These are phyloP conservation scores for Hormaphis cornu DNA, from an alignment of 1,140 invertebrate species.

Conservation along the genomic window DNA sequence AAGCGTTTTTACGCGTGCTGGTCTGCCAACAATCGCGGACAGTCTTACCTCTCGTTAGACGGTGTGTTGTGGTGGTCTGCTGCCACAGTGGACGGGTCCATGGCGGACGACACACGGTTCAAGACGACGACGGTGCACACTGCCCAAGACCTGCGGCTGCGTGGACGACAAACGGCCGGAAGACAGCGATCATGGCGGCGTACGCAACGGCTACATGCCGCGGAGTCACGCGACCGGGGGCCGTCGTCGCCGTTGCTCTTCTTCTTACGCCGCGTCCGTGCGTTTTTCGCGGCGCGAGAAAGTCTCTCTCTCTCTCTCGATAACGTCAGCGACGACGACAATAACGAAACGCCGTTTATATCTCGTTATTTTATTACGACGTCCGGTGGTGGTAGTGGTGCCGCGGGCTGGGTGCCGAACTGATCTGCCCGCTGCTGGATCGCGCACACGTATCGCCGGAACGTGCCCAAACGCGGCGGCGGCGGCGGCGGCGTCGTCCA, in stretches of 20 bases:
- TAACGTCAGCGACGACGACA: too few relatives aligned
- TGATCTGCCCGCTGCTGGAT: background rate
- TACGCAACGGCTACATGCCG: constrained; percentile 5
- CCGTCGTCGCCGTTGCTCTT: background rate
- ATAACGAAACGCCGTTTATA: too few relatives aligned
- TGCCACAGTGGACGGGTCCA: background rate
- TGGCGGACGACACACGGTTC: constrained; percentile 3
- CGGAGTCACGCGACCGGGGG: too few relatives aligned
- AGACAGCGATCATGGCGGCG: background rate
- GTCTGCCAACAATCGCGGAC: too few relatives aligned
- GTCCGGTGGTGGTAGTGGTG: background rate
- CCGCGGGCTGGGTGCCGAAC: background rate
- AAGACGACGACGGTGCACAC: background rate
- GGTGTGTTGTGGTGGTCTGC: background rate
- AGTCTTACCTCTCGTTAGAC: background rate
- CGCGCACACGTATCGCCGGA: constrained; percentile 13
- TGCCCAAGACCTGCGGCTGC: background rate
- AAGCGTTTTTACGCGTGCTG: too few relatives aligned
- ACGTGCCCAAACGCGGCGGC: constrained; percentile 19
- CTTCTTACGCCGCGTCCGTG: too few relatives aligned
- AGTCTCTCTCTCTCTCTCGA: too few relatives aligned
- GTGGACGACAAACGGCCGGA: background rate
- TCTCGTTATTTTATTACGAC: too few relatives aligned
- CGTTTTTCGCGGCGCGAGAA: too few relatives aligned
- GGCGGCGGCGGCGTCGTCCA: background rate